Percentiles rank a stretch among this genome's conserved stretches.
Conservation (phyloP, 2,888 invertebrate species). For the Norana najaformis region DNA sequence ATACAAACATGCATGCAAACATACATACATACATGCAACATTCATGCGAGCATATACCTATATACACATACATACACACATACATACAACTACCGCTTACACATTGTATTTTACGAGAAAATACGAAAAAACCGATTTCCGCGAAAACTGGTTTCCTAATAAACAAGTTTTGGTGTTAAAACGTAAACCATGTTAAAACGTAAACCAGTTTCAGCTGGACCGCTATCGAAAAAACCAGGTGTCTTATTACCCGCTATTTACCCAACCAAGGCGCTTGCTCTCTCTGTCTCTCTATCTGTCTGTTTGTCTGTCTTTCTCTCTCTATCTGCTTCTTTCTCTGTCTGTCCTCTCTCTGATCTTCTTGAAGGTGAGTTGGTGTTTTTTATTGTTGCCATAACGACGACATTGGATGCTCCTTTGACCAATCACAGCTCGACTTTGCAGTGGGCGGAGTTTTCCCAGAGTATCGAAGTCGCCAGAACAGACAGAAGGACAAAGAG, state of each 20-base stretch:
- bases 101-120: neutral
- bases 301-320: neutral
- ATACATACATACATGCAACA: neutral
- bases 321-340: neutral
- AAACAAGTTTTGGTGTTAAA: neutral
- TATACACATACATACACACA: neutral
- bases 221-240: neutral
- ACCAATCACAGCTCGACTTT: neutral
- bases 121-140: neutral
- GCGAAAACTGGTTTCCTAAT: neutral
- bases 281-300: no score
- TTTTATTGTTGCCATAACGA: neutral
- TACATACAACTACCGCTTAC: neutral
- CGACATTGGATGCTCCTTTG: neutral
- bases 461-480: neutral
- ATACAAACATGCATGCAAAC: neutral
- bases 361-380: neutral
- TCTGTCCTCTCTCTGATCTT: neutral
- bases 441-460: slow-evolving; percentile 1
- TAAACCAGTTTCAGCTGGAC: neutral
- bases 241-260: neutral
- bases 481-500: neutral
- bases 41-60: no score
- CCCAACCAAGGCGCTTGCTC: neutral
- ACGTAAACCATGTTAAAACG: no score